phyloP scores from a whole-genome alignment of 2,888 invertebrate genomes.

The Drosophila colorata region DNA sequence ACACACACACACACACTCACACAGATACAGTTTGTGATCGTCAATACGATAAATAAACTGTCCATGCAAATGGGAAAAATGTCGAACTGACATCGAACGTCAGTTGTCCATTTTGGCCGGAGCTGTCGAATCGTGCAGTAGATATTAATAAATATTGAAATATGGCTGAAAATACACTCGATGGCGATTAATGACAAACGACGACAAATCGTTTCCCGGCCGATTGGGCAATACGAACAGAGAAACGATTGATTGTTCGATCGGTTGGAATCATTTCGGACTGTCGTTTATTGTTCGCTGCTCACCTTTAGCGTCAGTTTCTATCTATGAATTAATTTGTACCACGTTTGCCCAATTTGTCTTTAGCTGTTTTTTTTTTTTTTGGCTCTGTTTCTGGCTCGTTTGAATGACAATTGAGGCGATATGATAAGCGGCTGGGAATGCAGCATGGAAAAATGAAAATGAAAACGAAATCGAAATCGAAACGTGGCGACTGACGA shows the following conservation, averaged over 20 bases:
- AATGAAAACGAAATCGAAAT: conserved; percentile 32
- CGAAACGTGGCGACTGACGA: conserved; percentile 1
- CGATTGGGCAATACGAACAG: conserved; percentile 55
- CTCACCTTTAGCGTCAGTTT: conserved; percentile 52
- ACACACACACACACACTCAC: conserved; percentile 9
- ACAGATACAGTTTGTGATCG: background rate
- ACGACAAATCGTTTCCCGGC: conserved; percentile 62
- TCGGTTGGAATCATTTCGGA: conserved; percentile 37
- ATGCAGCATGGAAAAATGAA: conserved; percentile 29
- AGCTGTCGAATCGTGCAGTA: conserved; percentile 54
- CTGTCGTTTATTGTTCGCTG: conserved; percentile 49
- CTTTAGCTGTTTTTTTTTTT: conserved; percentile 14
- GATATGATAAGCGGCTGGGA: conserved; percentile 44
- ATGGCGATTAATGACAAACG: conserved; percentile 67
- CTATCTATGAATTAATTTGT: conserved; percentile 54
- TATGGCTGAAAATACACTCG: conserved; percentile 43
- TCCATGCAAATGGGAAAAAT: conserved; percentile 22
- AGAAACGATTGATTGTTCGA: conserved; percentile 33
- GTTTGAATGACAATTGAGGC: conserved; percentile 53
- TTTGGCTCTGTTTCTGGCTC: conserved; percentile 19
- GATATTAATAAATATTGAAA: conserved; percentile 64
- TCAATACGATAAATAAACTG: conserved; percentile 24
- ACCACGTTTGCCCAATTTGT: conserved; percentile 59
- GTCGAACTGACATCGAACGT: conserved; percentile 9
- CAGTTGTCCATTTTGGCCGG: conserved; percentile 42